A percentile compares a stretch with the other conserved stretches of the same genome.
These are phyloP conservation scores for Dromococcyx pavoninus DNA, from an alignment of 2,797 vertebrate species.

Conservation along the genomic window DNA sequence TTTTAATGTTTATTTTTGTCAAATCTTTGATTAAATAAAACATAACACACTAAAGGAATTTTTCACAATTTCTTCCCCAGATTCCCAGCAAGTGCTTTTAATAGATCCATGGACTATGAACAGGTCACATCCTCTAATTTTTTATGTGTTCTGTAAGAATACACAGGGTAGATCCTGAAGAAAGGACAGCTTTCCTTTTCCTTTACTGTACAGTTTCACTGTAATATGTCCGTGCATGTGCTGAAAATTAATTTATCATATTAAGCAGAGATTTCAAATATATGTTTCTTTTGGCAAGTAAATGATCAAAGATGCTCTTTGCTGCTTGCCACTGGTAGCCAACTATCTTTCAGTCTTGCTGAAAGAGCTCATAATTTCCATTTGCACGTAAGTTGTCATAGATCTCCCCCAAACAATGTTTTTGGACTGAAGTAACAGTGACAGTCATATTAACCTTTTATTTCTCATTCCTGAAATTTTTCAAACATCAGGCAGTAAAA, in stretches of 20 bases:
- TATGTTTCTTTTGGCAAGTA: background rate
- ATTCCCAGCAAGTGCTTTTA: background rate
- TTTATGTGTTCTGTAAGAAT: background rate
- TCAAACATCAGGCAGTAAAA: background rate
- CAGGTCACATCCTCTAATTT: background rate
- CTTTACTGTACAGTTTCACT: background rate
- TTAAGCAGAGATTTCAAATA: background rate
- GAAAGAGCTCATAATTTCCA: background rate
- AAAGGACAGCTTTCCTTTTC: background rate
- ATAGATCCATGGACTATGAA: background rate
- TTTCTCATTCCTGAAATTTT: background rate
- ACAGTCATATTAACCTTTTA: background rate
- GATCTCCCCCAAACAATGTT: background rate
- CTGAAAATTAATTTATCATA: background rate
- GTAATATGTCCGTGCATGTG: background rate
- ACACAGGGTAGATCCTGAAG: background rate
- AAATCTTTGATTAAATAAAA: background rate
- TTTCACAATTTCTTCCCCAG: background rate
- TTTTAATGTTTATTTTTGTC: background rate
- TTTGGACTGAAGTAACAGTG: background rate
- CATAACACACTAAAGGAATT: background rate
- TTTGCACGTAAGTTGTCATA: background rate
- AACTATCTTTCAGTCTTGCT: background rate
- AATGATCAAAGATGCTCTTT: background rate
- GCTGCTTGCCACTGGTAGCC: background rate